Evolutionary conservation across 2,113 vertebrate species (phyloP).

Genomic region (Gymnarchus niloticus): DNA sequence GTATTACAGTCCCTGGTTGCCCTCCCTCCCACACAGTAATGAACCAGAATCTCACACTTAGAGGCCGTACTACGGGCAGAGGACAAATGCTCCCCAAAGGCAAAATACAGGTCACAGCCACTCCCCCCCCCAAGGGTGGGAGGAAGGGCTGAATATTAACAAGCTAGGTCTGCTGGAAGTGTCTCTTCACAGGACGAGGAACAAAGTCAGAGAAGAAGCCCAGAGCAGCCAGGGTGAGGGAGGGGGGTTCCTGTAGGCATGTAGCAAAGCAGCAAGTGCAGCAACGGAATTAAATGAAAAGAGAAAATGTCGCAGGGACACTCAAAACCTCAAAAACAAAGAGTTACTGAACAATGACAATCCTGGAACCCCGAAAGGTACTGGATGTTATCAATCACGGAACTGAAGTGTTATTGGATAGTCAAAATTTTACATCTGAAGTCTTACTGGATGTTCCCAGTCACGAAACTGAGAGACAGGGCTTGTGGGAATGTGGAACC

Average conservation of each 20-base stretch:
- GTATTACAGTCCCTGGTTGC: background rate
- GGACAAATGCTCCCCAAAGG: constrained; percentile 53
- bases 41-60: constrained; percentile 52
- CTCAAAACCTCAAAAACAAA: background rate
- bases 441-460: too few species aligned
- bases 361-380: too few species aligned
- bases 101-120: constrained; percentile 27
- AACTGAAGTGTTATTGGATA: too few species aligned
- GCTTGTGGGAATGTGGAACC: too few species aligned
- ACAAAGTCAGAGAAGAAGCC: background rate
- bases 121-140: background rate
- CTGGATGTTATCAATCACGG: too few species aligned
- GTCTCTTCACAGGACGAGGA: background rate
- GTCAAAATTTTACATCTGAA: too few species aligned
- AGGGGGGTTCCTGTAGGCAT: background rate
- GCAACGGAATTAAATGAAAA: background rate
- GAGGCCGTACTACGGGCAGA: constrained; percentile 38
- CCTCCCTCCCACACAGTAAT: constrained; percentile 27
- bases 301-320: too few species aligned
- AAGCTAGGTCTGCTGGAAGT: constrained; percentile 13
- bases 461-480: too few species aligned
- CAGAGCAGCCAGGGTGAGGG: background rate
- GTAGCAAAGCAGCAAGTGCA: background rate
- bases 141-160: background rate
- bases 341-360: background rate